Base-by-base conservation (phyloP, 2,113 vertebrate species). In the Pseudolaguvia tuberculata region DNA sequence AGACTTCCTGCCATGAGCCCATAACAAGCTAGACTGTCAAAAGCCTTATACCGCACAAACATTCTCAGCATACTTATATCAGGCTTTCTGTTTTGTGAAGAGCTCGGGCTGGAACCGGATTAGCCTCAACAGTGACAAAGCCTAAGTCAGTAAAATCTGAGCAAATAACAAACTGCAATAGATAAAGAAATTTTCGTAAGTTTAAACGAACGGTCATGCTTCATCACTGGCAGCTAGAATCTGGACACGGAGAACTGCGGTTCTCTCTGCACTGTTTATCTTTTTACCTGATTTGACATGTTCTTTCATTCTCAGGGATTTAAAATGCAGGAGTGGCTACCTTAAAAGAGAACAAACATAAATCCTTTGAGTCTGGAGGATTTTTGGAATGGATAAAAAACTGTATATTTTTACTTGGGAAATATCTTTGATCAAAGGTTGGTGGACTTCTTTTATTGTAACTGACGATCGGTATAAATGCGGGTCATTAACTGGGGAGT, bases 281-380 rank as follows among this genome's bases (percentile, higher is more conserved):
- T 61, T 61, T 58, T 27, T 61, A n/a, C 29, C 58, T n/a, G 17
- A 35, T 61, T 35, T 31, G n/a, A 61, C 58, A 61, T 18, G 11
- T 61, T 61, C 8, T 2, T 35, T 35, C 8, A n/a, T 39, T 61
- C 29, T 5, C 29, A 39, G 58, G 31, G 27, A 1, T 18, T 20
- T 59, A 17, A 20, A 3, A 2, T 9, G 10, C 20, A 2, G 11
- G n/a, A 45, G 7, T 18, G 10, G 8, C 21, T 42, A 17, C 58
- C 12, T 45, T 42, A 45, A 2, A 63, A 63, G 5, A 23, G 11
- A 13, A 11, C 15, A n/a, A 62, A 62, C 20, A 42, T 20, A 62
- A 42, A 42, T 42, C 59, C 39, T 9, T 9, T 9, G 8, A 42
- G 9, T 62, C 35, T 62, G 35, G 3, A 21, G 20, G 31, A n/a